Evolutionary conservation across 2,888 invertebrate species (phyloP), one percentile per base, ranked within the genome.

Genomic region (Gortyna flavago): DNA sequence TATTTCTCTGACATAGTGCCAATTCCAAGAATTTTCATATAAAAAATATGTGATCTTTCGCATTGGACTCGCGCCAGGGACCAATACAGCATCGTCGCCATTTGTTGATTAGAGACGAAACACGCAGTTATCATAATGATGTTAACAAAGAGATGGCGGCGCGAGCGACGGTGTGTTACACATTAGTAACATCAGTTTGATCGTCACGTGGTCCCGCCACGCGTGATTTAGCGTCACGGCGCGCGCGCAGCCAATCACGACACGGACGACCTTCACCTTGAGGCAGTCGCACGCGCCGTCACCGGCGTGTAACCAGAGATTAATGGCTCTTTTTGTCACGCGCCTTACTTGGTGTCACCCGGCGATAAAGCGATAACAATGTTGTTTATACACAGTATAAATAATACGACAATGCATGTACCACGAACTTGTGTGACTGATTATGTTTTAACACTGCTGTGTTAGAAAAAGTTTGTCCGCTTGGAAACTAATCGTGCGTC

Each of bases 321-420:
- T 94, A 93, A 94, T 93, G 91, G 86, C 89, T 85, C 87, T 91
- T 92, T 93, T 93, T 92, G 93, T 94, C 94, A 94, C 93, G 93
- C 93, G 91, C 91, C 90, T 89, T 90, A 88, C 90, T 89, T 88
- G 90, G 88, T 88, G 88, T 79, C 88, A 84, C 86, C 77, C 77
- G 83, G 77, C 82, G 85, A 88, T 85, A 85, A 84, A 79, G 41
- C 79, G 84, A 86, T 88, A 87, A 89, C 79, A 86, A 81, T 86
- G 77, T 85, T 84, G 82, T 87, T 83, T 82, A 81, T 70, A 72
- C 48, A 75, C 66, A 67, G 75, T 66, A 72, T 77, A 76, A 80
- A 82, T 81, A 81, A 81, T 70, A 83, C 57, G 67, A 84, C 80
- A 87, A 87, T 83, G 73, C 68, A 61, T 71, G 85, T 62, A 75